Evolutionary conservation across 2,888 invertebrate species (phyloP).

Genomic region (Platynereis dumerilii): DNA sequence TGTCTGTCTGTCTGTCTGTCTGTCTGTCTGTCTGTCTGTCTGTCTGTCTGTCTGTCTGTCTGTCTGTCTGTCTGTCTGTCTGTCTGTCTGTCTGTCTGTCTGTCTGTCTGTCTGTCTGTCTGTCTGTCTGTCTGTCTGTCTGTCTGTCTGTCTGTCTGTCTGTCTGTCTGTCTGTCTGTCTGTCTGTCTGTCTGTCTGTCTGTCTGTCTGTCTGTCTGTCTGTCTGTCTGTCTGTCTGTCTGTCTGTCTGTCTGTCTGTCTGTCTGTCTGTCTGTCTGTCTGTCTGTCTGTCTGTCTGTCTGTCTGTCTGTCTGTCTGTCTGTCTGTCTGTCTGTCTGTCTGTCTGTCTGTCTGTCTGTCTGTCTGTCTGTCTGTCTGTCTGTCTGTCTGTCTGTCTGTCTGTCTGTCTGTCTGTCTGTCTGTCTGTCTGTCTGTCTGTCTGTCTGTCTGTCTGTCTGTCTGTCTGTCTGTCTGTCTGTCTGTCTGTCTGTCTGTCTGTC

Average conservation of each 20-base stretch:
- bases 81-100: constrained; percentile 33
- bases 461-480: constrained; percentile 25
- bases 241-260: constrained; percentile 25
- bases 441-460: constrained; percentile 34
- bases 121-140: constrained; percentile 34
- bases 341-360: constrained; percentile 32
- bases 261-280: constrained; percentile 34
- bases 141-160: constrained; percentile 20
- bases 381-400: constrained; percentile 29
- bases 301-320: constrained; percentile 34
- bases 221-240: constrained; percentile 30
- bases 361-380: constrained; percentile 30
- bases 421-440: constrained; percentile 21
- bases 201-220: constrained; percentile 32
- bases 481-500: constrained; percentile 34
- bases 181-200: constrained; percentile 27
- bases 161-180: constrained; percentile 34
- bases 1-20: constrained; percentile 25
- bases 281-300: constrained; percentile 24
- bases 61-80: constrained; percentile 29
- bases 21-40: constrained; percentile 34
- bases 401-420: constrained; percentile 33
- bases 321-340: constrained; percentile 24
- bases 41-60: constrained; percentile 27
- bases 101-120: constrained; percentile 26